These are phyloP conservation scores for Drosophila grimshawi DNA, from an alignment of 1,140 invertebrate species.

Conservation along the genomic window DNA sequence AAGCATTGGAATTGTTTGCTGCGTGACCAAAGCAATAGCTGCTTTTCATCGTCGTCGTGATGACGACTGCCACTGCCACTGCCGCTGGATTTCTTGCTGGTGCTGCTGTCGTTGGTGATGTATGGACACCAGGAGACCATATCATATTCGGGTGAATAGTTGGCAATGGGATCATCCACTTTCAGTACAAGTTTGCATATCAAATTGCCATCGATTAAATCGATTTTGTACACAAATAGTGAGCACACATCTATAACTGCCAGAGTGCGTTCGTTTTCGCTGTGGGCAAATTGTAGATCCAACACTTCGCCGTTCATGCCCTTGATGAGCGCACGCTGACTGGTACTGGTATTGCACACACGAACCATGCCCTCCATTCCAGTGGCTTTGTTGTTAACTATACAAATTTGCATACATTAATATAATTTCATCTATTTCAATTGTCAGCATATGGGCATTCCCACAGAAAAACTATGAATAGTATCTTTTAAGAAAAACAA, in stretches of 20 bases:
- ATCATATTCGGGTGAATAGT: slow-evolving; percentile 78
- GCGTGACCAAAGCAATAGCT: slow-evolving; percentile 92
- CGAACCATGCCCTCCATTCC: slow-evolving; percentile 91
- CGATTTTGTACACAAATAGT: slow-evolving; percentile 92
- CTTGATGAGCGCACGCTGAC: slow-evolving; percentile 92
- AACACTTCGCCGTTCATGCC: slow-evolving; percentile 93
- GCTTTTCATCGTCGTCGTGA: slow-evolving; percentile 90
- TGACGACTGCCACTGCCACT: slow-evolving; percentile 84
- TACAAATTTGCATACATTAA: background rate
- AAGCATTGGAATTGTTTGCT: slow-evolving; percentile 86
- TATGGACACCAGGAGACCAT: slow-evolving; percentile 96
- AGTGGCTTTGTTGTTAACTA: slow-evolving; percentile 82
- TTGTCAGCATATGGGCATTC: no score
- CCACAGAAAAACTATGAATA: no score
- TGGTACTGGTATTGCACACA: slow-evolving; percentile 90
- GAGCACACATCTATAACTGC: slow-evolving; percentile 93
- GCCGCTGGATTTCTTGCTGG: slow-evolving; percentile 80
- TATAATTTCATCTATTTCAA: no score
- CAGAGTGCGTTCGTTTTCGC: slow-evolving; percentile 90
- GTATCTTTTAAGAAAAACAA: no score
- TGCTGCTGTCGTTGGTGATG: slow-evolving; percentile 87
- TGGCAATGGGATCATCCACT: slow-evolving; percentile 84
- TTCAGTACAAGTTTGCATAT: slow-evolving; percentile 86
- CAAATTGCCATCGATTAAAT: slow-evolving; percentile 87
- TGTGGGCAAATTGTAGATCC: slow-evolving; percentile 95